Conservation (phyloP, 2,797 vertebrate genomes). For the Cyprinodon diabolis region DNA sequence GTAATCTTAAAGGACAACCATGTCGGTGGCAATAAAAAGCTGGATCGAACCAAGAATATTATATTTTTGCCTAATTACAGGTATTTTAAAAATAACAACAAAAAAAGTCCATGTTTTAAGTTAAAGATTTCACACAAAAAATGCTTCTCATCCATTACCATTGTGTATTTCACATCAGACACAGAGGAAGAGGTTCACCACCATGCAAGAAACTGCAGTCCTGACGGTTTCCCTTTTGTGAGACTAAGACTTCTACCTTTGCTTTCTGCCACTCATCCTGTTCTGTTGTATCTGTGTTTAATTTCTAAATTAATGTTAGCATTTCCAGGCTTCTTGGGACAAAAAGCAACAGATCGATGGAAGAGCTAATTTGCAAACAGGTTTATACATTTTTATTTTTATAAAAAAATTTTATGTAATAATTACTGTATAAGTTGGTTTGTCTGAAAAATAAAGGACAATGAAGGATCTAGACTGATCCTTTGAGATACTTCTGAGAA, state of each 20-base stretch:
- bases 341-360: too few species aligned
- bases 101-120: too few species aligned
- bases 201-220: too few species aligned
- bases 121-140: neutral
- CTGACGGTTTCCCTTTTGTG: neutral
- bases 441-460: too few species aligned
- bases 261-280: too few species aligned
- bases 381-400: too few species aligned
- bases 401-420: too few species aligned
- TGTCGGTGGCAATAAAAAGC: neutral
- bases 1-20: neutral
- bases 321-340: too few species aligned
- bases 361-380: too few species aligned
- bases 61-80: too few species aligned
- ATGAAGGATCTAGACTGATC: neutral
- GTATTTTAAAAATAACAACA: too few species aligned
- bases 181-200: neutral
- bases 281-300: neutral
- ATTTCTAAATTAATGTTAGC: neutral
- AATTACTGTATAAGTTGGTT: too few species aligned
- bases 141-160: neutral
- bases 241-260: neutral
- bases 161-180: neutral
- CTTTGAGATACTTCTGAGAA: neutral
- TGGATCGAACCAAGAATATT: neutral